Evolutionary conservation across 2,113 vertebrate species (phyloP), one percentile per base, ranked within the genome.

Genomic region (Centropus unirufus): DNA sequence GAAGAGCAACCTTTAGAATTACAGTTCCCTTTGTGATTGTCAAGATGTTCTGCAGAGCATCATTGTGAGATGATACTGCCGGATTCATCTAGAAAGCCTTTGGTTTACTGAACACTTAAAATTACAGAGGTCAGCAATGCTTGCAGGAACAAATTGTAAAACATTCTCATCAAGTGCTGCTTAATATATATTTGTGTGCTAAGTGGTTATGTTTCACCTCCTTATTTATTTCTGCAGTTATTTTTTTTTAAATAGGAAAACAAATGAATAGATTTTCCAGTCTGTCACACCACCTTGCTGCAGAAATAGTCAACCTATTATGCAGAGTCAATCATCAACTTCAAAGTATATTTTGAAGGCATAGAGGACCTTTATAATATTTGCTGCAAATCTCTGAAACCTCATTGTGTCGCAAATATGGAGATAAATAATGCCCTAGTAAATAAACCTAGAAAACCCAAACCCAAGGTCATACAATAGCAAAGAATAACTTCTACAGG

Each of bases 241-340:
- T 77, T 95, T 95, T 87, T 29, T 94, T 95, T 74, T 69, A 85
- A 80, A 89, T 51, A 82, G 29, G 74, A 69, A 91, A 90, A 87
- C 16, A 93, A 75, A 90, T 81, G 36, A 91, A 91, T 46, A 83
- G 74, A 92, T 79, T 89, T 92, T 92, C 66, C 62, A 90, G 81
- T 66, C 87, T 91, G 54, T 90, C 67, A 85, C 73, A 59, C 23
- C 23, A 85, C 15, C 55, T 88, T 63, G 46, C 72, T 88, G 29
- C 59, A 91, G 66, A 70, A 79, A 22, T 46, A 79, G n/a, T 51
- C 66, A 85, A 58, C 58, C 58, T 84, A 72, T 82, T 91, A 82
- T 36, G 61, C 30, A 75, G 83, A 84, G 66, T 73, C 91, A 76
- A 79, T 91, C 57, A 72, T 49, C 40, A 75, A 27, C 18, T 61